These are phyloP conservation scores for Acrobasis repandana DNA, from an alignment of 2,888 invertebrate species.

Conservation along the genomic window DNA sequence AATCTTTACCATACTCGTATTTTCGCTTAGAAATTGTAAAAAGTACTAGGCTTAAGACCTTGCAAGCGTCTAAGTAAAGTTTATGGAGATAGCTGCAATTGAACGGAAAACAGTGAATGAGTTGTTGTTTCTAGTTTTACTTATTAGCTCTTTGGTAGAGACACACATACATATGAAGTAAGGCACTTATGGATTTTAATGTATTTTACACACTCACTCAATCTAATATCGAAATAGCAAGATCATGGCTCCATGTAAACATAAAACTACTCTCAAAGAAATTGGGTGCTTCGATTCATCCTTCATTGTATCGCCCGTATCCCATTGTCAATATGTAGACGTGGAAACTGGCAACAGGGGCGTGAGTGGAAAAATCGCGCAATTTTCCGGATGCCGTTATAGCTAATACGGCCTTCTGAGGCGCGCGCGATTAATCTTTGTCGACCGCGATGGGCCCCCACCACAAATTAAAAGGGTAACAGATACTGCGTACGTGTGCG, in stretches of 20 bases:
- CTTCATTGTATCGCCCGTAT: constrained; percentile 54
- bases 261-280: constrained; percentile 28
- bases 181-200: too few species aligned
- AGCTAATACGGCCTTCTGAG: constrained; percentile 74
- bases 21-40: too few species aligned
- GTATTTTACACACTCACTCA: too few species aligned
- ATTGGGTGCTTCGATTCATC: constrained; percentile 36
- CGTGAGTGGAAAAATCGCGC: constrained; percentile 72
- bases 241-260: background rate
- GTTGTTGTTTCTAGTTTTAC: too few species aligned
- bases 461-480: background rate
- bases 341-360: constrained; percentile 66
- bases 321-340: constrained; percentile 66
- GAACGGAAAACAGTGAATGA: too few species aligned
- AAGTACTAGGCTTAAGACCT: too few species aligned
- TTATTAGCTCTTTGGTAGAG: too few species aligned
- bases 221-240: background rate
- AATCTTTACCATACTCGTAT: too few species aligned
- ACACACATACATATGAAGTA: too few species aligned
- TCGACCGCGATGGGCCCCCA: constrained; percentile 65
- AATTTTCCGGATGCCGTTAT: constrained; percentile 78
- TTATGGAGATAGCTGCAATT: too few species aligned
- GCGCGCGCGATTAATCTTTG: constrained; percentile 75
- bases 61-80: too few species aligned
- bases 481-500: background rate